These are phyloP conservation scores for Suncus etruscus DNA, from an alignment of 2,113 vertebrate species.

Conservation along the genomic window DNA sequence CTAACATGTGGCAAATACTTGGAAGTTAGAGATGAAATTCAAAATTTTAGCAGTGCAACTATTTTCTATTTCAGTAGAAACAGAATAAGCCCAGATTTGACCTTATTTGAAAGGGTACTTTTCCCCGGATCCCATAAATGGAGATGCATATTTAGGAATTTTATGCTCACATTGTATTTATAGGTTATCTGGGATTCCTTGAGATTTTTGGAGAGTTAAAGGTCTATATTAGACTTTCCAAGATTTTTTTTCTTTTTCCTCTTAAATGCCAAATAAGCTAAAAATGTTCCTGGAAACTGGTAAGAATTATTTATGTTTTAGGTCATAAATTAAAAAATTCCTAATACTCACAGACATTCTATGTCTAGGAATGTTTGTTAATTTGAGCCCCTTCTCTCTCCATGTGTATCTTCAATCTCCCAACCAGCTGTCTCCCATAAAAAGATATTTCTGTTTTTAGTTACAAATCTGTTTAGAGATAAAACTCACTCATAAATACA, in stretches of 20 bases:
- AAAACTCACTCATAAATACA: slow-evolving; percentile 89
- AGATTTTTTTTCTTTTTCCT: slow-evolving; percentile 51
- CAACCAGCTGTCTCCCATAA: slow-evolving; percentile 91
- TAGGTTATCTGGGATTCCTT: slow-evolving; percentile 64
- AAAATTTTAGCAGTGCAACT: slow-evolving; percentile 54
- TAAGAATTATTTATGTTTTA: slow-evolving; percentile 86
- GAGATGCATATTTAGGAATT: slow-evolving; percentile 54
- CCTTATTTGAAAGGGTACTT: slow-evolving; percentile 54
- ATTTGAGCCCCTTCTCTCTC: slow-evolving; percentile 87
- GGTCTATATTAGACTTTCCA: slow-evolving; percentile 68
- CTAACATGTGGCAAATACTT: slow-evolving; percentile 66
- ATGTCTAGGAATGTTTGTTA: slow-evolving; percentile 89
- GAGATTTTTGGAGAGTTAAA: slow-evolving; percentile 65
- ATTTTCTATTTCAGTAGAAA: slow-evolving; percentile 55
- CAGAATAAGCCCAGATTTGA: slow-evolving; percentile 36
- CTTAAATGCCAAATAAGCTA: slow-evolving; percentile 76
- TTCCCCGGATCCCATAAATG: slow-evolving; percentile 52
- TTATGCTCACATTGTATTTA: slow-evolving; percentile 71
- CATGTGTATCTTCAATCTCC: slow-evolving; percentile 89
- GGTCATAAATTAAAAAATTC: slow-evolving; percentile 86
- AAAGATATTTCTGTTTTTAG: slow-evolving; percentile 92
- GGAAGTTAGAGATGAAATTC: slow-evolving; percentile 35
- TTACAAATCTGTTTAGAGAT: slow-evolving; percentile 92
- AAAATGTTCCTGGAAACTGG: slow-evolving; percentile 74
- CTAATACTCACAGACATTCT: slow-evolving; percentile 86